Conservation (phyloP, 2,888 invertebrate genomes). For the Campopleginae sp. region DNA sequence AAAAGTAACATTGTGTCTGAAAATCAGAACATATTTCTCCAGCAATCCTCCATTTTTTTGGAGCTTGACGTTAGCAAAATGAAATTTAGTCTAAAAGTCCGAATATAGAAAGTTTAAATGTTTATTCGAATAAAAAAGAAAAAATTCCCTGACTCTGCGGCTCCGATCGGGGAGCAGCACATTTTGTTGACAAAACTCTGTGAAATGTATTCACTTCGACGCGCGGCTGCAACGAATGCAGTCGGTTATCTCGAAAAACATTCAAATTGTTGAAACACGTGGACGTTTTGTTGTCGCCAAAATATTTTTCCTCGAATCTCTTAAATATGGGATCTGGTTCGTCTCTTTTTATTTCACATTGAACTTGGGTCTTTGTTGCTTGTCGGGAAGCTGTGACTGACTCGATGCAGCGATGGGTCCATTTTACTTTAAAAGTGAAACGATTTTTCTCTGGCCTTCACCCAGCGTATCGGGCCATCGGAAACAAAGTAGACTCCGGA, state of each 20-base stretch:
- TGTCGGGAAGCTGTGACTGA: neutral
- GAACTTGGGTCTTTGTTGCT: neutral
- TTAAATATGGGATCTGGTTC: no score
- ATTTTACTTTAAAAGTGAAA: conserved; percentile 67
- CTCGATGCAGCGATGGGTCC: conserved; percentile 22
- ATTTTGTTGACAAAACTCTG: neutral
- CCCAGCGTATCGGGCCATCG: neutral
- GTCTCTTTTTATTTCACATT: neutral
- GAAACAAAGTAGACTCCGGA: neutral
- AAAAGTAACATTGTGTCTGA: no score
- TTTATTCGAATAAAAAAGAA: no score
- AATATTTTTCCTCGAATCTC: neutral
- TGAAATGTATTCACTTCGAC: neutral
- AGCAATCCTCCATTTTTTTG: no score
- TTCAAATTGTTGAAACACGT: neutral
- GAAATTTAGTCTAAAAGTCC: no score
- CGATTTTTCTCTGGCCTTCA: conserved; percentile 54
- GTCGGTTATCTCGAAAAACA: neutral
- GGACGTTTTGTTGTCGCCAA: neutral
- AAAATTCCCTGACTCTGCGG: no score
- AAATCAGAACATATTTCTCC: no score
- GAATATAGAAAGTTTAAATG: no score
- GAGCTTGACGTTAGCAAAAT: no score
- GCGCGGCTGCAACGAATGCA: neutral
- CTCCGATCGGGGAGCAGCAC: no score